Evolutionary conservation across 2,113 vertebrate genomes (phyloP).

Genomic region (Tretioscincus oriximinensis): DNA sequence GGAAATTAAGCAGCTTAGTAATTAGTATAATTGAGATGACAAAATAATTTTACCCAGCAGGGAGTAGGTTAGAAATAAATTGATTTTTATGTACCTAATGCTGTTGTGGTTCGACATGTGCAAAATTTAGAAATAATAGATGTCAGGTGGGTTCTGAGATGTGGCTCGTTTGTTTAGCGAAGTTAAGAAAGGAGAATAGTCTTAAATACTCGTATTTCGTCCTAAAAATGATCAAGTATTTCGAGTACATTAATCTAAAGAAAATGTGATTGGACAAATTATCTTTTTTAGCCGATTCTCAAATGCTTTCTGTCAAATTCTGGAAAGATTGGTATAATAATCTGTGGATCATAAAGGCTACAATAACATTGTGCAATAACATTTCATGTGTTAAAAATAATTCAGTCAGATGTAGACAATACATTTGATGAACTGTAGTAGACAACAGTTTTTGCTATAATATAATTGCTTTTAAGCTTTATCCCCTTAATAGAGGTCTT

Average conservation of each 20-base stretch:
- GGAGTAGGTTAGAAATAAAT: not conserved
- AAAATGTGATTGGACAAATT: not conserved
- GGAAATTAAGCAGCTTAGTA: constrained; percentile 26
- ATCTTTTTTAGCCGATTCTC: not conserved
- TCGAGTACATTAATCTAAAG: constrained; percentile 22
- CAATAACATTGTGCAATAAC: not conserved
- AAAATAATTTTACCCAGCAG: constrained; percentile 24
- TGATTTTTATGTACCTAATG: constrained; percentile 16
- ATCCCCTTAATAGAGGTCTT: not conserved
- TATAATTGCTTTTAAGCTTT: not conserved
- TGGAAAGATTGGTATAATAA: not conserved
- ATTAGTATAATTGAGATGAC: constrained; percentile 43
- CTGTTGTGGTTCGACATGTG: not conserved
- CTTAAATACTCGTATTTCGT: constrained; percentile 24
- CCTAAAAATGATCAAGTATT: constrained; percentile 35
- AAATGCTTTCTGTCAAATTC: not conserved
- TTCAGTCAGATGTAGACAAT: not conserved
- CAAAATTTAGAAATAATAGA: not conserved
- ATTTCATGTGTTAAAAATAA: not conserved
- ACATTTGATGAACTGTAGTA: not conserved
- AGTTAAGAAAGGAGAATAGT: constrained; percentile 11
- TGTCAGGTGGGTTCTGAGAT: constrained; percentile 39
- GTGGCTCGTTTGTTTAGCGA: constrained; percentile 34
- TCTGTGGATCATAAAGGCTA: constrained; percentile 2
- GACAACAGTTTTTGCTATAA: not conserved